These are phyloP conservation scores for Tachina fera DNA, from an alignment of 2,888 invertebrate genomes.

Conservation along the genomic window DNA sequence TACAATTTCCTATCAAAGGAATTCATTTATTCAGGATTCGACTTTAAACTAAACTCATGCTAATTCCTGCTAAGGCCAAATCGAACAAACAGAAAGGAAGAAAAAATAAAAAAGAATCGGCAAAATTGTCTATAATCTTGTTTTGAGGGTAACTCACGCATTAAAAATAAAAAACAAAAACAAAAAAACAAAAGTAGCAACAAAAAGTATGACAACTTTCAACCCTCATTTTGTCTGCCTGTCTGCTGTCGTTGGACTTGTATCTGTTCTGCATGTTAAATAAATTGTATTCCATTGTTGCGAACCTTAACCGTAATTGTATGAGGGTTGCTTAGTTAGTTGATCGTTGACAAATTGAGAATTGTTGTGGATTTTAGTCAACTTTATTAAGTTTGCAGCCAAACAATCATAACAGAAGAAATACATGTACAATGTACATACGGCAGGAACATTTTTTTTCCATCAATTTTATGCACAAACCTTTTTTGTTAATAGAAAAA, in stretches of 20 bases:
- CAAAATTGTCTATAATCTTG: slow-evolving; percentile 56
- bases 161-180: slow-evolving; percentile 7
- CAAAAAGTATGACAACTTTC: slow-evolving; percentile 35
- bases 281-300: slow-evolving; percentile 55
- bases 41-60: slow-evolving; percentile 40
- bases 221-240: slow-evolving; percentile 49
- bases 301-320: slow-evolving; percentile 50
- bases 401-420: slow-evolving; percentile 30
- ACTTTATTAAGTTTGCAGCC: slow-evolving; percentile 22
- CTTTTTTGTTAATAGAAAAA: slow-evolving; percentile 32
- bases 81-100: slow-evolving; percentile 1
- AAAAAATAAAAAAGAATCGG: neutral
- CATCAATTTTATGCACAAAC: neutral
- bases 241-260: neutral
- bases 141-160: slow-evolving; percentile 69
- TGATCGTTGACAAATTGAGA: slow-evolving; percentile 68
- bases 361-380: slow-evolving; percentile 48
- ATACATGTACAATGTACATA: neutral
- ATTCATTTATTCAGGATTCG: slow-evolving; percentile 39
- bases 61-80: slow-evolving; percentile 13
- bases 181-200: slow-evolving; percentile 26
- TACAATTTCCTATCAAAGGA: neutral
- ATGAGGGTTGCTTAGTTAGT: slow-evolving; percentile 63
- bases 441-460: slow-evolving; percentile 1
- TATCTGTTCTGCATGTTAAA: slow-evolving; percentile 57